phyloP scores from a whole-genome alignment of 2,888 invertebrate genomes.

The Mystacides longicornis region DNA sequence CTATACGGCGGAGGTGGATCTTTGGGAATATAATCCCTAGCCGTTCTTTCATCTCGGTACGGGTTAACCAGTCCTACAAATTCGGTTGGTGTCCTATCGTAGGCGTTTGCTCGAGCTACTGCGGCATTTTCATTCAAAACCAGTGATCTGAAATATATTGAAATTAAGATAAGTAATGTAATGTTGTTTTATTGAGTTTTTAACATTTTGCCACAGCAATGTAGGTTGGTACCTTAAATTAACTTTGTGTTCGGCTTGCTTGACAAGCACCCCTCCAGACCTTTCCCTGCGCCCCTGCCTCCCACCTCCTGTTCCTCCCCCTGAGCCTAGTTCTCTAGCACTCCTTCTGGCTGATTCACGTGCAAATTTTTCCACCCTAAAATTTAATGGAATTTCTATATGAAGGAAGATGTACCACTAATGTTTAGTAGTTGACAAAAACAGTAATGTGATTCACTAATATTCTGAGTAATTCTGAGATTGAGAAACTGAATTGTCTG shows the following conservation, averaged over 20 bases:
- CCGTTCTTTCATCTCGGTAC: conserved; percentile 31
- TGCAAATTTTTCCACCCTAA: conserved; percentile 25
- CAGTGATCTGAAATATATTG: conserved; percentile 34
- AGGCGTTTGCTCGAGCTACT: conserved; percentile 32
- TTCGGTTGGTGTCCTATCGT: conserved; percentile 45
- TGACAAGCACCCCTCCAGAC: conserved; percentile 29
- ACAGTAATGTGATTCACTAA: too few relatives aligned
- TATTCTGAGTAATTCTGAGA: too few relatives aligned
- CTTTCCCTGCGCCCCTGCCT: conserved; percentile 15
- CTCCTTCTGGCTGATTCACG: conserved; percentile 24
- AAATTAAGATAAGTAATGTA: background rate
- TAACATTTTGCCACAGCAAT: background rate
- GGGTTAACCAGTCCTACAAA: conserved; percentile 37
- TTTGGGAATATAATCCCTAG: conserved; percentile 32
- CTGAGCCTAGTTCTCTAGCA: conserved; percentile 21
- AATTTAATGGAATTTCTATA: too few relatives aligned
- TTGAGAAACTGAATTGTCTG: too few relatives aligned
- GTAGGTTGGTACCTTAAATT: conserved; percentile 37
- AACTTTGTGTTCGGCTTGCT: conserved; percentile 46
- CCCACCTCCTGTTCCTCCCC: conserved; percentile 4
- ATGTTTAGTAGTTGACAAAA: too few relatives aligned
- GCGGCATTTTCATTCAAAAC: conserved; percentile 40
- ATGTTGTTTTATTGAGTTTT: background rate
- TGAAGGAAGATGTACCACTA: too few relatives aligned
- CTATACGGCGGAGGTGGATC: conserved; percentile 29